Base-by-base conservation (phyloP, 2,888 invertebrate species). In the Cheiracanthium punctorium region DNA sequence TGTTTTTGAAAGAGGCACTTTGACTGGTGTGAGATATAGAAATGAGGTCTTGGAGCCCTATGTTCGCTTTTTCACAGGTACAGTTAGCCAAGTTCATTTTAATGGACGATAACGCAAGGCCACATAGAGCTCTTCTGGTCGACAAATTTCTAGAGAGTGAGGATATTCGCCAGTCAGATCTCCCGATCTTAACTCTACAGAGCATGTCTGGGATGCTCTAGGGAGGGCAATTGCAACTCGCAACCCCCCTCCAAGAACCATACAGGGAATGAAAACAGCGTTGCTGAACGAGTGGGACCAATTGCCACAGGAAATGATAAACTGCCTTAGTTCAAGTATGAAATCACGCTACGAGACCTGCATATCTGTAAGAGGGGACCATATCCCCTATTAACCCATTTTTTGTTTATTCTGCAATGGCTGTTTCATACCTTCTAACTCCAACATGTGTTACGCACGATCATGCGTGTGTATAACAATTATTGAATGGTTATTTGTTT, bases 201-300 rank as follows among this genome's bases (percentile, higher is more conserved):
- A 71, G 41, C 41, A 71, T 41, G 41, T 41, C 41, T 71, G 43
- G 43, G 41, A 71, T 14, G 71, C 28, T 43, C 14, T 71, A 43
- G 24, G 28, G 43, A 71, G 71, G 28, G 43, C 24, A 71, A 41
- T 71, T 71, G 1, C 71, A 71, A 17, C 5, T 24, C 24, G 17
- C n/a, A 32, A 24, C 17, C 71, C 28, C 32, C 28, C 41, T 71
- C 10, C 43, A 24, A 71, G 33, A 70, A 24, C 5, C 43, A 71
- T 41, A 14, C 28, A 71, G 43, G 20, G 14, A 0, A 1, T 41
- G 24, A 41, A 41, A 71, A 71, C 28, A 71, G 71, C 41, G 43
- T 48, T 48, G 43, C 43, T 48, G n/a, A 48, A 48, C 17, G 10
- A 48, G 43, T 14, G n/a, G 43, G 7, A 14, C 14, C 7, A 48